Evolutionary conservation across 2,797 vertebrate species (phyloP).

Genomic region (Serranus cabrilla): DNA sequence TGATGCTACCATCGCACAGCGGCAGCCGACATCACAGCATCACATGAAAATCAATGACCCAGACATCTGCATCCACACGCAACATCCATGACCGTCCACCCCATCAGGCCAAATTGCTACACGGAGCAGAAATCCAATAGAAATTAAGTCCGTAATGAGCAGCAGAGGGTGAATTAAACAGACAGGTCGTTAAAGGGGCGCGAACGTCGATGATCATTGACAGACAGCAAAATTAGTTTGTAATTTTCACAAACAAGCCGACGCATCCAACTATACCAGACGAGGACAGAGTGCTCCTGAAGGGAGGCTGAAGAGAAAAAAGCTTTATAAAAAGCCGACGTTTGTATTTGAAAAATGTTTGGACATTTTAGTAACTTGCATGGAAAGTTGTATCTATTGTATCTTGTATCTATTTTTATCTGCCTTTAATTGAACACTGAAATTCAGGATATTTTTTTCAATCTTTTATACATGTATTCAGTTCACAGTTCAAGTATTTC

Average conservation of each 20-base stretch:
- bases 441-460: too few species aligned
- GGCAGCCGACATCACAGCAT: background rate
- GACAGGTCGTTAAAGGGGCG: constrained; percentile 24
- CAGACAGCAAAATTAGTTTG: constrained; percentile 17
- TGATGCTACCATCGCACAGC: background rate
- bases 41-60: constrained; percentile 30
- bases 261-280: background rate
- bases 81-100: background rate
- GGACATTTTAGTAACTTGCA: background rate
- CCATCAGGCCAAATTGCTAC: background rate
- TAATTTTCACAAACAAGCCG: constrained; percentile 44
- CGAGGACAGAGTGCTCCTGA: background rate
- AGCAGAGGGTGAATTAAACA: constrained; percentile 24
- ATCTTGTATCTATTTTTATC: background rate
- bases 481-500: too few species aligned
- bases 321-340: background rate
- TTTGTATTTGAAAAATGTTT: background rate
- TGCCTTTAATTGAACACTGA: background rate
- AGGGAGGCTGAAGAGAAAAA: background rate
- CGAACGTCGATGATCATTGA: background rate
- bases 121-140: constrained; percentile 33
- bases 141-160: constrained; percentile 45
- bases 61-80: constrained; percentile 2
- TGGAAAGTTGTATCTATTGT: too few species aligned
- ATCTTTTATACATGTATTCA: too few species aligned